These are phyloP conservation scores for Protula sp. DNA, from an alignment of 2,888 invertebrate genomes.

Conservation along the genomic window DNA sequence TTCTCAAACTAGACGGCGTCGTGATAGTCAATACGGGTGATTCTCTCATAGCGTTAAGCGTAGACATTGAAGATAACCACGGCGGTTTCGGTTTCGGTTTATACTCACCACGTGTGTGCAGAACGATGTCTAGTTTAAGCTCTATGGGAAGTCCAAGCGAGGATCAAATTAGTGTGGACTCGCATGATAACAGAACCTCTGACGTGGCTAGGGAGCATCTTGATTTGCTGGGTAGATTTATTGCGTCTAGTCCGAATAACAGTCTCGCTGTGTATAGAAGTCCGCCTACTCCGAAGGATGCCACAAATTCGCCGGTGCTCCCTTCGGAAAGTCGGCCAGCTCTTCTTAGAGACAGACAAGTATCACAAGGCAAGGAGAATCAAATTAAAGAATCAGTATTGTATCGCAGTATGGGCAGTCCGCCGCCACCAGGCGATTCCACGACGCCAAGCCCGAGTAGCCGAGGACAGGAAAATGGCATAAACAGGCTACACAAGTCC, in stretches of 20 bases:
- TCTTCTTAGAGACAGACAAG: background rate
- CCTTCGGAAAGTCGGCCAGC: background rate
- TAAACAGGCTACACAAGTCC: background rate
- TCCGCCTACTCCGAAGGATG: slow-evolving; percentile 9
- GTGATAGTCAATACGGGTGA: slow-evolving; percentile 80
- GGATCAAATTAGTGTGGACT: slow-evolving; percentile 15
- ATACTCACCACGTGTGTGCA: slow-evolving; percentile 21
- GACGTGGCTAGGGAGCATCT: background rate
- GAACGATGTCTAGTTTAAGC: slow-evolving; percentile 20
- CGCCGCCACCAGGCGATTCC: background rate
- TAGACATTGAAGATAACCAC: slow-evolving; percentile 56
- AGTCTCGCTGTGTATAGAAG: slow-evolving; percentile 3
- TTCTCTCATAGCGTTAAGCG: slow-evolving; percentile 70
- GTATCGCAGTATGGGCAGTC: background rate
- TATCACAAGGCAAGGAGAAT: slow-evolving; percentile 9
- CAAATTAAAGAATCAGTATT: slow-evolving; percentile 1
- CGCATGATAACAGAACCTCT: slow-evolving; percentile 4
- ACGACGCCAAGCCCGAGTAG: background rate
- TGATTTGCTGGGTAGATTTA: background rate
- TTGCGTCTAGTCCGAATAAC: slow-evolving; percentile 9
- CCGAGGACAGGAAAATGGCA: too few relatives aligned
- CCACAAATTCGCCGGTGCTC: slow-evolving; percentile 6
- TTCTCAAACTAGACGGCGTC: slow-evolving; percentile 58
- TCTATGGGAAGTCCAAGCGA: slow-evolving; percentile 18
- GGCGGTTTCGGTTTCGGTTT: slow-evolving; percentile 54